Base-by-base conservation (phyloP, 2,113 vertebrate species). In the Sebastes schlegelii region DNA sequence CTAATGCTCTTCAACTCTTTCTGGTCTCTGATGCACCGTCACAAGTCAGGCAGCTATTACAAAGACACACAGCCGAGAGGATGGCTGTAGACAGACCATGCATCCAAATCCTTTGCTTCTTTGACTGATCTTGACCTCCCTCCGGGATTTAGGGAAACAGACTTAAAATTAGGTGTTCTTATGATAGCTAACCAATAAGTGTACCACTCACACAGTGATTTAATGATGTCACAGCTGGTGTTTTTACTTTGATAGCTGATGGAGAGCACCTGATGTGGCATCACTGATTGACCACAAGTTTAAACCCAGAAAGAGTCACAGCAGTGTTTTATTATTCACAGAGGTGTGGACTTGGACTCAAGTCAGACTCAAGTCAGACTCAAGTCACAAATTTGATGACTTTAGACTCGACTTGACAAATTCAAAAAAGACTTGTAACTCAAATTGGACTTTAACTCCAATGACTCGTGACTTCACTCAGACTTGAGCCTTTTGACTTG, bases 1-100 rank as follows among this genome's bases (percentile, higher is more conserved):
- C 94, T 96, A 89, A 92, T 97, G 87, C 95, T 98, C 87, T 94
- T 97, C 82, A 96, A 97, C 95, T 97, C 95, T 5, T 92, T 98
- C 79, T 98, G 97, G 97, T 95, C 96, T 78, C 93, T 98, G 67
- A 96, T 98, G 95, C 97, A 97, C 90, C 94, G 96, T 65, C 94
- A 95, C 83, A 95, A 94, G 83, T 93, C 96, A 4, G 96, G 96
- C 83, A 93, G 96, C 12, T 97, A 96, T 79, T 97, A 96, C 91
- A 94, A 94, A 77, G 96, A 97, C 80, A 96, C 96, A 73, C 95
- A 90, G 89, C 96, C 97, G 2, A 94, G 96, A 64, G 97, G 94
- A 60, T 97, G 97, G 97, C 93, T 98, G 90, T 96, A 98, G 93
- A 94, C 80, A 51, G 65, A 17, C 19, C 34, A 42, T 63, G 17